A percentile compares a stretch with the other conserved stretches of the same genome.
Evolutionary conservation across 2,113 vertebrate genomes (phyloP).

Genomic region (Holacanthus passer): DNA sequence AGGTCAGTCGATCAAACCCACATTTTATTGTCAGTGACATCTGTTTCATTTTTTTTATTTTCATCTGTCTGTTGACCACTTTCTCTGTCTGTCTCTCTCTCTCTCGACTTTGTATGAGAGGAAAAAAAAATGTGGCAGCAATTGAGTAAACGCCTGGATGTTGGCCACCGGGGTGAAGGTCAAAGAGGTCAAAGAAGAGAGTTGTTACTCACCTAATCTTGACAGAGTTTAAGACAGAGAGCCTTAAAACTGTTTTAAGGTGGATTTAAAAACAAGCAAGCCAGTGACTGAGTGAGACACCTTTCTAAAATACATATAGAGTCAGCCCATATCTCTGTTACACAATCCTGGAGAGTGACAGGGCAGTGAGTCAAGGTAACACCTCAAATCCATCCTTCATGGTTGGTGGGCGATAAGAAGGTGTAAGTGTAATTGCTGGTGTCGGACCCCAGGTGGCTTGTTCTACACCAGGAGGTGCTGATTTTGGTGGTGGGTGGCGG

Average conservation of each 20-base stretch:
- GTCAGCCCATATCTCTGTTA: conserved; percentile 9
- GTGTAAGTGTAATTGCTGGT: conserved; percentile 38
- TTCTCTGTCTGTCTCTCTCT: conserved; percentile 2
- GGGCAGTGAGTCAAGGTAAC: conserved; percentile 37
- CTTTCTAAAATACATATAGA: conserved; percentile 11
- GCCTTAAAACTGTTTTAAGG: conserved; percentile 51
- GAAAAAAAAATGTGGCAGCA: conserved; percentile 43
- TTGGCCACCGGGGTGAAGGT: conserved; percentile 63
- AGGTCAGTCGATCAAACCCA: conserved; percentile 4
- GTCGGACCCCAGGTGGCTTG: conserved; percentile 19
- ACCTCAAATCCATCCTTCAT: conserved; percentile 55
- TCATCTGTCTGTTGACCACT: not conserved
- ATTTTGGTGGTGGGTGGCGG: conserved; percentile 13
- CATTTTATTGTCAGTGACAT: not conserved
- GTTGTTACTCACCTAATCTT: conserved; percentile 76
- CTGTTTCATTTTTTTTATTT: conserved; percentile 11
- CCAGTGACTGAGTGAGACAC: conserved; percentile 34
- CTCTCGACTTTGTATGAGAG: conserved; percentile 11
- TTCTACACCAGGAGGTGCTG: conserved; percentile 48
- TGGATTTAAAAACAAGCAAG: conserved; percentile 69
- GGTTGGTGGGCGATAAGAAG: conserved; percentile 59
- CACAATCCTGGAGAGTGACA: conserved; percentile 33
- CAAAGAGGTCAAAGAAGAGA: conserved; percentile 62
- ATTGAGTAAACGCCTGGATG: conserved; percentile 60
- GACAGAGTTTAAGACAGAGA: conserved; percentile 56